Evolutionary conservation across 2,113 vertebrate genomes (phyloP).

Genomic region (Myodes glareolus): DNA sequence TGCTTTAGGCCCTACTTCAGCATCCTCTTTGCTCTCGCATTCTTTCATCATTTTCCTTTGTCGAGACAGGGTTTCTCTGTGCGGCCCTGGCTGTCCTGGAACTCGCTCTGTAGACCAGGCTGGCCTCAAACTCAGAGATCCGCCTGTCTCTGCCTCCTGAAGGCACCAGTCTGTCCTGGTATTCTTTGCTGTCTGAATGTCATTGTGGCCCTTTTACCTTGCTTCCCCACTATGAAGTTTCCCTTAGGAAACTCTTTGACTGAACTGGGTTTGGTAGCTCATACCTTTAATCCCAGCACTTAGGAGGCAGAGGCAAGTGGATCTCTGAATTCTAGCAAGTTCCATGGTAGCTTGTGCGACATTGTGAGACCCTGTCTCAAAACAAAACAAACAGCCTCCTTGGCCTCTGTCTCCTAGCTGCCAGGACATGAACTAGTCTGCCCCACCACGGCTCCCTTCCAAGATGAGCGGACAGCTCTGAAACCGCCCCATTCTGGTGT

Average conservation of each 20-base stretch:
- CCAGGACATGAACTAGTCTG: background rate
- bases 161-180: background rate
- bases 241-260: background rate
- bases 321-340: background rate
- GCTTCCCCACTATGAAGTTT: background rate
- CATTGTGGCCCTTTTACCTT: conserved; percentile 8
- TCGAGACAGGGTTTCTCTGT: background rate
- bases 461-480: background rate
- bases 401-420: background rate
- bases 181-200: conserved; percentile 22
- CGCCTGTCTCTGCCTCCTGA: background rate
- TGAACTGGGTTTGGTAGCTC: background rate
- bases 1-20: background rate
- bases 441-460: no score
- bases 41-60: background rate
- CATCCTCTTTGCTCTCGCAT: background rate
- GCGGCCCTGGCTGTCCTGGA: background rate
- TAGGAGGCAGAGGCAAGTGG: background rate
- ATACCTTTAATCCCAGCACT: background rate
- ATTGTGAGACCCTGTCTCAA: background rate
- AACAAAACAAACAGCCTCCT: background rate
- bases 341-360: no score
- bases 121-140: background rate
- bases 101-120: background rate
- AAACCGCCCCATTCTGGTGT: background rate